Evolutionary conservation across 2,113 vertebrate genomes (phyloP).

Genomic region (Zeus faber): DNA sequence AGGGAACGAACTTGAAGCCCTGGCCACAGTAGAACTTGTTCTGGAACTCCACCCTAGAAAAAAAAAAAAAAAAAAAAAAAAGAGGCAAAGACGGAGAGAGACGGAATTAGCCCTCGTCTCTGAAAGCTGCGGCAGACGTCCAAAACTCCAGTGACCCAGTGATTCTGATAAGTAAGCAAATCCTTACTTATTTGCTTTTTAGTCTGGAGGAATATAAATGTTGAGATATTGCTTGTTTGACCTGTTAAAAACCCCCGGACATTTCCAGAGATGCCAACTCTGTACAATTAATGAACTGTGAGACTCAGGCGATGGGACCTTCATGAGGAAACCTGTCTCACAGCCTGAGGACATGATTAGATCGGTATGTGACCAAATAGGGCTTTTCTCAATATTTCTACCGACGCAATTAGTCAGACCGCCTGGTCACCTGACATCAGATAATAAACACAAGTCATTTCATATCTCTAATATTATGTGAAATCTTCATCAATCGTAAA

Average conservation of each 20-base stretch:
- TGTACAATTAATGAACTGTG: too few relatives aligned
- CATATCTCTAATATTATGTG: too few relatives aligned
- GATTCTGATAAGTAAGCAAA: too few relatives aligned
- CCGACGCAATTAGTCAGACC: background rate
- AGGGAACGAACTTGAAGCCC: conserved; percentile 95
- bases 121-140: too few relatives aligned
- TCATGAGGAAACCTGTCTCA: background rate
- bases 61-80: conserved; percentile 10
- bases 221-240: too few relatives aligned
- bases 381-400: background rate
- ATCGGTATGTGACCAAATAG: background rate
- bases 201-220: too few relatives aligned
- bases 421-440: background rate
- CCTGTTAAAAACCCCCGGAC: too few relatives aligned
- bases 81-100: too few relatives aligned
- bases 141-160: too few relatives aligned
- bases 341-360: background rate
- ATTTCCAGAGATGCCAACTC: too few relatives aligned
- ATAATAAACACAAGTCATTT: background rate
- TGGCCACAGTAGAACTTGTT: conserved; percentile 96
- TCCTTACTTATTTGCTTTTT: too few relatives aligned
- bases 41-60: conserved; percentile 96
- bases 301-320: background rate
- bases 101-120: too few relatives aligned
- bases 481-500: background rate